Percentiles rank a stretch among this genome's conserved stretches.
These are phyloP conservation scores for Monopis laevigella DNA, from an alignment of 2,888 invertebrate species.

Conservation along the genomic window DNA sequence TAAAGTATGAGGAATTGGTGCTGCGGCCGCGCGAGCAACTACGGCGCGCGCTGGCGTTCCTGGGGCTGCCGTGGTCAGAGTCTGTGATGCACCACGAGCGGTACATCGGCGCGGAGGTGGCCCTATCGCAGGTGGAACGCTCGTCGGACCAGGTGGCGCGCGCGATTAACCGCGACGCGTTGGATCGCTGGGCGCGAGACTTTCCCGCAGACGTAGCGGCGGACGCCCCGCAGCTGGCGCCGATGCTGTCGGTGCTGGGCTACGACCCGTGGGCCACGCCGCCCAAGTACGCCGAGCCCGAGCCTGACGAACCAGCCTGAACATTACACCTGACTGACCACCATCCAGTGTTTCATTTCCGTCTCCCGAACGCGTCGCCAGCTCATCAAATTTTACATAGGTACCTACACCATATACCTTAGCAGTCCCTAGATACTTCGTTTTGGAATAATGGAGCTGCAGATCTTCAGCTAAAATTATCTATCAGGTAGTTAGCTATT, in stretches of 20 bases:
- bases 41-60: slow-evolving; percentile 86
- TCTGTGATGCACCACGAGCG: slow-evolving; percentile 97
- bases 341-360: too few relatives aligned
- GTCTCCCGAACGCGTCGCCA: too few relatives aligned
- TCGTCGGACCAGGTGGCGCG: slow-evolving; percentile 99
- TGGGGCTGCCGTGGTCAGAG: slow-evolving; percentile 94
- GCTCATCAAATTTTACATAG: too few relatives aligned
- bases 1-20: slow-evolving; percentile 97
- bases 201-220: slow-evolving; percentile 90
- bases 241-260: slow-evolving; percentile 91
- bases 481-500: too few relatives aligned
- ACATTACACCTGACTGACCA: too few relatives aligned
- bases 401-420: too few relatives aligned
- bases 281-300: slow-evolving; percentile 91
- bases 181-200: slow-evolving; percentile 91
- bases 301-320: slow-evolving; percentile 60
- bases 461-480: too few relatives aligned
- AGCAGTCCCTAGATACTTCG: too few relatives aligned
- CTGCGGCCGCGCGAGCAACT: slow-evolving; percentile 92
- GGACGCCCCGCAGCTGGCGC: slow-evolving; percentile 93
- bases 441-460: too few relatives aligned
- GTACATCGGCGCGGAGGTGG: slow-evolving; percentile 94
- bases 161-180: slow-evolving; percentile 95
- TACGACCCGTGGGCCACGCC: slow-evolving; percentile 98
- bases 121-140: slow-evolving; percentile 94